phyloP scores from a whole-genome alignment of 2,113 vertebrate species.

The Progne subis region DNA sequence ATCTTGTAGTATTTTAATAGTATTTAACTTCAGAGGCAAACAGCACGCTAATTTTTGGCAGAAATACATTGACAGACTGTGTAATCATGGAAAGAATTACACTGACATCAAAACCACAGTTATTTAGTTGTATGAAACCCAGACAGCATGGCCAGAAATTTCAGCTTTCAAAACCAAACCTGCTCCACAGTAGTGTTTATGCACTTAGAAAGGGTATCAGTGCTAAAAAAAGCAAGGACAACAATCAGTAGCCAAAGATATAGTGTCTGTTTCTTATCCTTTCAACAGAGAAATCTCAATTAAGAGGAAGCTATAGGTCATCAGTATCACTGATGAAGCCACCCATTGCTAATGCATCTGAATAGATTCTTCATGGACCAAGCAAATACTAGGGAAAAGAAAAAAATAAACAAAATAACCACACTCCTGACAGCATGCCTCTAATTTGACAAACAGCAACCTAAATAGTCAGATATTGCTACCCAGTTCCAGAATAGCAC shows the following conservation, averaged over 20 bases:
- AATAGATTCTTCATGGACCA: not conserved
- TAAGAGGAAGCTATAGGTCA: not conserved
- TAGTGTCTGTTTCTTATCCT: not conserved
- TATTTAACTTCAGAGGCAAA: not conserved
- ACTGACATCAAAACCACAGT: conserved; percentile 22
- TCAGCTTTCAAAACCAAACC: not conserved
- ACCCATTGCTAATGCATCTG: not conserved
- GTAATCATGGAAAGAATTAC: not conserved
- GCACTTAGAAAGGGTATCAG: not conserved
- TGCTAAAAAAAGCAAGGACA: not conserved
- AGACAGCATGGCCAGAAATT: not conserved
- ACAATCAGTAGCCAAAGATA: not conserved
- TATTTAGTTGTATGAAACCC: not conserved
- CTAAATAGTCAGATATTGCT: not conserved
- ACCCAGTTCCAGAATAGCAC: not conserved
- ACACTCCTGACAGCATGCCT: not conserved
- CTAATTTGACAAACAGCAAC: not conserved
- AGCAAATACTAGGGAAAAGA: not conserved
- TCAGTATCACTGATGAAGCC: not conserved
- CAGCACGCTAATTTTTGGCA: not conserved
- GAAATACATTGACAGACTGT: not conserved
- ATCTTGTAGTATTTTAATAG: not conserved
- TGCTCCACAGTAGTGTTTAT: not conserved
- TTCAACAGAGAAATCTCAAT: not conserved
- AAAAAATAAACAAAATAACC: not conserved